phyloP scores from a whole-genome alignment of 2,797 vertebrate species.

The Alfaro cultratus region DNA sequence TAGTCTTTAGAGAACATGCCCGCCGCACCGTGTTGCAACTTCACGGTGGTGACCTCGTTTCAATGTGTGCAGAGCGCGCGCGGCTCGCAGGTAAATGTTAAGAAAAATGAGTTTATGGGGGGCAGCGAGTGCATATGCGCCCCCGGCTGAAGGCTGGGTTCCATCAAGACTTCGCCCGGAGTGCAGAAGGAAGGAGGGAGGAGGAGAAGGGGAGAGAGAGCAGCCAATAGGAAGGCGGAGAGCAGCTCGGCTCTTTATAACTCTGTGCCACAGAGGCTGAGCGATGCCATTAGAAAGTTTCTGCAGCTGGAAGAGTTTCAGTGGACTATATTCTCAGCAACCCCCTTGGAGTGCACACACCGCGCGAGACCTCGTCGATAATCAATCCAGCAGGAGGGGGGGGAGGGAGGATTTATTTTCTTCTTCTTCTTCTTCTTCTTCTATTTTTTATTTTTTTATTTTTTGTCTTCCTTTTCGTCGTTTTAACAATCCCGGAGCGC shows the following conservation, averaged over 20 bases:
- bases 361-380: constrained; percentile 7
- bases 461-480: neutral
- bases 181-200: constrained; percentile 70
- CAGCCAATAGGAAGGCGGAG: constrained; percentile 91
- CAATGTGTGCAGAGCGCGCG: neutral
- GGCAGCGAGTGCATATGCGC: constrained; percentile 48
- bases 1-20: constrained; percentile 28
- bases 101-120: constrained; percentile 8
- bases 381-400: constrained; percentile 26
- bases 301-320: constrained; percentile 69
- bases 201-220: constrained; percentile 23
- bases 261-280: constrained; percentile 87
- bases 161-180: constrained; percentile 82
- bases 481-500: constrained; percentile 28
- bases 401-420: constrained; percentile 46
- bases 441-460: neutral
- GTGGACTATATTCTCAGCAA: constrained; percentile 61
- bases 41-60: neutral
- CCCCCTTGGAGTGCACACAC: constrained; percentile 44
- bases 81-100: constrained; percentile 58
- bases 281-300: constrained; percentile 79
- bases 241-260: constrained; percentile 90
- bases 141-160: constrained; percentile 60
- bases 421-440: neutral
- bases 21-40: constrained; percentile 27